Base-by-base conservation (phyloP, 2,113 vertebrate species). In the Prionailurus bengalensis region DNA sequence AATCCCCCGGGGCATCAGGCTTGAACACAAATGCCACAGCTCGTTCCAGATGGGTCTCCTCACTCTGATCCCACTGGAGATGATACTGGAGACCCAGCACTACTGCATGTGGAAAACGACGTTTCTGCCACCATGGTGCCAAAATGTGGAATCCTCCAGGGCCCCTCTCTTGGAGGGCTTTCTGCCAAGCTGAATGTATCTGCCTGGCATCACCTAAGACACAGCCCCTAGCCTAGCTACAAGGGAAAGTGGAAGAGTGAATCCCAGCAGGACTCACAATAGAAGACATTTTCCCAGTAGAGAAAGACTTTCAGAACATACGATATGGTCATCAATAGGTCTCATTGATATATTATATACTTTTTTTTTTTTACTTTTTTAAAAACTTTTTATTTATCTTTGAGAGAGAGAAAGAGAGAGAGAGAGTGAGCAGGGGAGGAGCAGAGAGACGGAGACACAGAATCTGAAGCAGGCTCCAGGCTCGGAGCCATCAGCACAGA, bases 21-120 rank as follows among this genome's bases (percentile, higher is more conserved):
- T 76, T 91, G 36, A 33, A 74, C 19, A 65, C 19, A 68, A 68
- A 45, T 6, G 81, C 4, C 80, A 31, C 42, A 70, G 81, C 53
- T 91, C 31, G 1, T 33, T 5, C 61, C 19, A 61, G 15, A 27
- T 1, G 6, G 7, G 51, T 31, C 25, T 53, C 19, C 36, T 55
- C 8, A 0, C 63, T 92, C 70, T 12, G 36, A 71, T 5, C 1
- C 29, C 81, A 25, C 29, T 51, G 45, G 70, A 42, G 8, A 74
- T 31, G 65, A 71, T 4, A 3, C 1, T 5, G 7, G 17, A 94
- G 61, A 21, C 33, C 48, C 45, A 12, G 13, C 2, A 33, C 48
- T 17, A 19, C 33, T 74, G 4, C 14, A 0, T 4, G 2, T 86
- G 63, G 86, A 31, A 76, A 36, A 19, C 0, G 2, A 29, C 7